A percentile compares a stretch with the other conserved stretches of the same genome.
These are phyloP conservation scores for Podarcis raffonei DNA, from an alignment of 2,113 vertebrate genomes.

Conservation along the genomic window DNA sequence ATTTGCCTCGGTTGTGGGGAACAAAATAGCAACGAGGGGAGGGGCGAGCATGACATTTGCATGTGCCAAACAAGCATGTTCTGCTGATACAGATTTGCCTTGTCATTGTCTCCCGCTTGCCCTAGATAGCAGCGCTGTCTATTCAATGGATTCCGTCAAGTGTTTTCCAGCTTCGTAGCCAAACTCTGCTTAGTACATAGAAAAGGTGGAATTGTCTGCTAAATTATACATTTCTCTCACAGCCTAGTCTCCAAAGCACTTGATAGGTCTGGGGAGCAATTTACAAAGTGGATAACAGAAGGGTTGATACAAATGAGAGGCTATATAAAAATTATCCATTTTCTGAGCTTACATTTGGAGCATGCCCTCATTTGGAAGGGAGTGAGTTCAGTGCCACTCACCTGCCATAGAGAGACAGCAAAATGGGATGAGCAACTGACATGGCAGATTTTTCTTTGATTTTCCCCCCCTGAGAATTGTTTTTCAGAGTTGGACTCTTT, in stretches of 20 bases:
- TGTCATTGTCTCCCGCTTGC: not conserved
- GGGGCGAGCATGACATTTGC: not conserved
- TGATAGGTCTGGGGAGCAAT: not conserved
- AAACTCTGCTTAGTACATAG: not conserved
- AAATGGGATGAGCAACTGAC: not conserved
- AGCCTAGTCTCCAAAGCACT: not conserved
- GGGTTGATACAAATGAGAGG: not conserved
- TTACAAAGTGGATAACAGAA: not conserved
- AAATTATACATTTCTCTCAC: not conserved
- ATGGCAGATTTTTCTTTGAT: not conserved
- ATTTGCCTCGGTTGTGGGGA: not conserved
- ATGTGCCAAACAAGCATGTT: not conserved
- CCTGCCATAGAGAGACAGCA: not conserved
- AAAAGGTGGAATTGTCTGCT: not conserved
- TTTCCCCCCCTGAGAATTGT: too few species aligned
- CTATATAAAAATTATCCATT: not conserved
- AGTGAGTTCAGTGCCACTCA: not conserved
- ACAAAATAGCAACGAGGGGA: not conserved
- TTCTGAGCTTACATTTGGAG: not conserved
- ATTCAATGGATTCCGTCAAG: not conserved
- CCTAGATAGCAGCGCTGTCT: not conserved
- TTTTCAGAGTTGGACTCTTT: not conserved
- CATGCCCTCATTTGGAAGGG: not conserved
- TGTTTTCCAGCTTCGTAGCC: not conserved
- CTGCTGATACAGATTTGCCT: not conserved